Conservation (phyloP, 1,140 invertebrate species). For the Hestina assimilis region DNA sequence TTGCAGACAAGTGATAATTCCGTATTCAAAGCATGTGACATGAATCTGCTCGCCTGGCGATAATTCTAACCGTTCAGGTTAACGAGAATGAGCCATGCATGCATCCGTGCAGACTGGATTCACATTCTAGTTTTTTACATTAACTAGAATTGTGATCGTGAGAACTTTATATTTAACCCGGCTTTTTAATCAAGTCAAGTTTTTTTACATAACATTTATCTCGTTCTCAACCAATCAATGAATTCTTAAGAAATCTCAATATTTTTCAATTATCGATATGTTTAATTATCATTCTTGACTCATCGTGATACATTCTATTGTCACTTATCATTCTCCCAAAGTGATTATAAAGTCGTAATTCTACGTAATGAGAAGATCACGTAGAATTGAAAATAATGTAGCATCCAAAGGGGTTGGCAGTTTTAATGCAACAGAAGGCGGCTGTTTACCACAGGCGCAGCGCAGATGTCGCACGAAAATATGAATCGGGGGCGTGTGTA, state of each 20-base stretch:
- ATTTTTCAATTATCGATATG: too few relatives aligned
- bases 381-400: slow-evolving; percentile 8
- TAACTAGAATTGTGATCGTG: slow-evolving; percentile 60
- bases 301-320: too few relatives aligned
- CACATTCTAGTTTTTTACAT: slow-evolving; percentile 56
- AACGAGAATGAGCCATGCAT: slow-evolving; percentile 35
- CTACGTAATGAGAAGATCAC: neutral
- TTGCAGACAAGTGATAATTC: slow-evolving; percentile 7
- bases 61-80: slow-evolving; percentile 17
- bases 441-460: slow-evolving; percentile 24
- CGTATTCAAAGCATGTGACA: slow-evolving; percentile 22
- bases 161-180: slow-evolving; percentile 40
- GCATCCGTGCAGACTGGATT: slow-evolving; percentile 52
- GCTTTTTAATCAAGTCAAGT: slow-evolving; percentile 4
- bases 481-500: slow-evolving; percentile 29
- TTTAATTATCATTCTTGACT: too few relatives aligned
- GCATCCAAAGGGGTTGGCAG: slow-evolving; percentile 46
- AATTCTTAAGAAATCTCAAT: too few relatives aligned
- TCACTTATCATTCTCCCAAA: too few relatives aligned
- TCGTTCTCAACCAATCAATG: neutral
- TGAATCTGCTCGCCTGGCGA: slow-evolving; percentile 23
- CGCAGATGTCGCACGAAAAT: slow-evolving; percentile 50
- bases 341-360: neutral
- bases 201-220: neutral
- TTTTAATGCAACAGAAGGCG: slow-evolving; percentile 48